Percentiles rank a stretch among this genome's conserved stretches.
phyloP scores from a whole-genome alignment of 1,140 invertebrate species.

The Agrypnia vestita region DNA sequence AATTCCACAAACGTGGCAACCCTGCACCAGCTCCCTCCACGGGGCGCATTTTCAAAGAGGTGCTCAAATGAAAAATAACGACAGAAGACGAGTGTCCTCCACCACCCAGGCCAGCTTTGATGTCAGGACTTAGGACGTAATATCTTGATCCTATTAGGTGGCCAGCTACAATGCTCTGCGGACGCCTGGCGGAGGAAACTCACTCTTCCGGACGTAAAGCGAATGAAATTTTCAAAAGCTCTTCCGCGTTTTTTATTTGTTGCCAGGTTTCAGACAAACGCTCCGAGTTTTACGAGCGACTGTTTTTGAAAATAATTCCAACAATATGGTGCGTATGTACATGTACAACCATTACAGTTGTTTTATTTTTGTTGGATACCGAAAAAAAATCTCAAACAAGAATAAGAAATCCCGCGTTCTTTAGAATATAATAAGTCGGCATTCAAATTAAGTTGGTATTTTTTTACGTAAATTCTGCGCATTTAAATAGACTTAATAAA shows the following conservation, averaged over 20 bases:
- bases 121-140: slow-evolving; percentile 58
- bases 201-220: slow-evolving; percentile 46
- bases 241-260: slow-evolving; percentile 4
- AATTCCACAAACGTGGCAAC: neutral
- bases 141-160: slow-evolving; percentile 60
- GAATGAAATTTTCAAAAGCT: slow-evolving; percentile 40
- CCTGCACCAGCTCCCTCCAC: slow-evolving; percentile 6
- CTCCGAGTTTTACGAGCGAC: no score
- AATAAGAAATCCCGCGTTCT: no score
- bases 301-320: no score
- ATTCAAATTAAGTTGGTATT: no score
- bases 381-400: no score
- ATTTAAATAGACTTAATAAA: no score
- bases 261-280: neutral
- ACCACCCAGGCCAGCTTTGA: slow-evolving; percentile 52
- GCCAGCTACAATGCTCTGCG: slow-evolving; percentile 23
- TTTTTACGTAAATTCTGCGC: no score
- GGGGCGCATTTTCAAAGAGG: slow-evolving; percentile 43
- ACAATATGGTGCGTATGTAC: no score
- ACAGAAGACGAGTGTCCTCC: slow-evolving; percentile 53
- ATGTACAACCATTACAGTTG: no score
- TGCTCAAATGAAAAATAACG: slow-evolving; percentile 56
- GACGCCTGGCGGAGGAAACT: slow-evolving; percentile 6
- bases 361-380: no score
- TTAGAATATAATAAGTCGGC: no score